Evolutionary conservation across 2,888 invertebrate genomes (phyloP).

Genomic region (Acleris sparsana): DNA sequence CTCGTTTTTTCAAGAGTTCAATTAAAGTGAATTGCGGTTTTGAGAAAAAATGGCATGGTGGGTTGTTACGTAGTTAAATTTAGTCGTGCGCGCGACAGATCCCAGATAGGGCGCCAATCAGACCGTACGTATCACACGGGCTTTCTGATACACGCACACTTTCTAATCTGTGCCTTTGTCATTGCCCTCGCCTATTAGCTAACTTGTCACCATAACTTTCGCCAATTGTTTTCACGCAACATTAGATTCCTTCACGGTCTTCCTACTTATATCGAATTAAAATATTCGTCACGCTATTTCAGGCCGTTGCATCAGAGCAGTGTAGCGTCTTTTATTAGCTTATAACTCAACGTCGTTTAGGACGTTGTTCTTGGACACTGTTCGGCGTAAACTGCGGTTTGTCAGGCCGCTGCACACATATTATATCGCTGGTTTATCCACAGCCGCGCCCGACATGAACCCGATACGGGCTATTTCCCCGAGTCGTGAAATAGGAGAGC

Average conservation of each 20-base stretch:
- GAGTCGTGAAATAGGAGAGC: constrained; percentile 73
- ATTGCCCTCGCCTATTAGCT: constrained; percentile 75
- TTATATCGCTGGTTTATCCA: constrained; percentile 66
- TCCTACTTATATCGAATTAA: constrained; percentile 52
- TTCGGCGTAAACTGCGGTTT: constrained; percentile 69
- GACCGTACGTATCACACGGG: constrained; percentile 79
- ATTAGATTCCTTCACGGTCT: constrained; percentile 72
- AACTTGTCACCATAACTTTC: constrained; percentile 77
- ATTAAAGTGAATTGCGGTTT: constrained; percentile 37
- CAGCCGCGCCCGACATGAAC: constrained; percentile 63
- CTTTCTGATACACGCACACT: constrained; percentile 78
- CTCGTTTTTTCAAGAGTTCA: constrained; percentile 32
- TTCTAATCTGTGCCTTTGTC: constrained; percentile 83
- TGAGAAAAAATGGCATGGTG: constrained; percentile 26
- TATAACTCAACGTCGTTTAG: constrained; percentile 2
- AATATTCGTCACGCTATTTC: constrained; percentile 61
- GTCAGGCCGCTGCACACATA: constrained; percentile 57
- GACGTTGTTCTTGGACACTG: constrained; percentile 32
- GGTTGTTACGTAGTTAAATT: constrained; percentile 35
- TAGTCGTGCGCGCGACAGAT: constrained; percentile 65
- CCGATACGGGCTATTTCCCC: constrained; percentile 62
- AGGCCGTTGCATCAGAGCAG: constrained; percentile 60
- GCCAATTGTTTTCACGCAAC: constrained; percentile 82
- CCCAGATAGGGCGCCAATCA: constrained; percentile 79
- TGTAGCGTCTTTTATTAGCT: constrained; percentile 24